Evolutionary conservation across 1,140 invertebrate genomes (phyloP).

Genomic region (Dendroctonus ponderosae): DNA sequence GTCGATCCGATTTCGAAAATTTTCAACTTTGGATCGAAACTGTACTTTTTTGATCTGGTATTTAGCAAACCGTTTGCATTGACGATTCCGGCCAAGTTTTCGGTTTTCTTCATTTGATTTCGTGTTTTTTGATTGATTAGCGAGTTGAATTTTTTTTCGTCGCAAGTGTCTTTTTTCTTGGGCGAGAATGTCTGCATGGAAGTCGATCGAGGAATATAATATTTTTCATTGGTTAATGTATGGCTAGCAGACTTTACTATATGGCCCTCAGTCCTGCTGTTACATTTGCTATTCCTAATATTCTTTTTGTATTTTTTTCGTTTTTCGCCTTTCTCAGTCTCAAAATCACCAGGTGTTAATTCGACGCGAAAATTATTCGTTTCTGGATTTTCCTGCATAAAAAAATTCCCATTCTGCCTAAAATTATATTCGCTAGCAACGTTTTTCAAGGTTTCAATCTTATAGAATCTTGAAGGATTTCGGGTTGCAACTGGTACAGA

Average conservation of each 20-base stretch:
- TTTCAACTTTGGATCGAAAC: constrained; percentile 26
- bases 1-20: constrained; percentile 38
- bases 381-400: constrained; percentile 13
- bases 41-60: constrained; percentile 15
- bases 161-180: constrained; percentile 26
- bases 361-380: neutral
- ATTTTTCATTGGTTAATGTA: constrained; percentile 18
- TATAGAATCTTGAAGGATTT: constrained; percentile 20
- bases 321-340: neutral
- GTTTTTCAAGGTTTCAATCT: constrained; percentile 51
- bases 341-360: constrained; percentile 6
- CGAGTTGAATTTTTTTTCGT: constrained; percentile 37
- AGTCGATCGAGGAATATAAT: constrained; percentile 37
- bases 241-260: constrained; percentile 37
- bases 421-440: constrained; percentile 39
- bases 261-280: constrained; percentile 27
- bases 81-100: constrained; percentile 5
- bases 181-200: constrained; percentile 39
- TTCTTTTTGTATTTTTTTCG: constrained; percentile 25
- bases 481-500: neutral
- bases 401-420: constrained; percentile 39
- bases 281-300: constrained; percentile 33
- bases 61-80: constrained; percentile 11
- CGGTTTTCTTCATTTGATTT: constrained; percentile 27
- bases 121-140: constrained; percentile 34